phyloP scores from a whole-genome alignment of 2,113 vertebrate species.

The Eidolon helvum region DNA sequence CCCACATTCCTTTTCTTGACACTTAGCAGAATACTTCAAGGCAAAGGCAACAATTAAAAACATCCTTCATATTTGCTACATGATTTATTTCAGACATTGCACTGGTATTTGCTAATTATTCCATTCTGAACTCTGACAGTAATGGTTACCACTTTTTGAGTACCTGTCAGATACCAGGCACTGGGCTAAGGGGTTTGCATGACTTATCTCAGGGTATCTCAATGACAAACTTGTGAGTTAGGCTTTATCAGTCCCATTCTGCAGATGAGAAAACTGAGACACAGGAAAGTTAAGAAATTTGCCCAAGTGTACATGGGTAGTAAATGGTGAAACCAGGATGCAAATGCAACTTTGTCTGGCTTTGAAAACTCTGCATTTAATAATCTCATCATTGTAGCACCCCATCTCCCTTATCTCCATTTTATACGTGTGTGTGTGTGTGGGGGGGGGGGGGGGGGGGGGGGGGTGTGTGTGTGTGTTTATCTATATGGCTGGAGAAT shows the following conservation, averaged over 20 bases:
- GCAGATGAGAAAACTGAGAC: neutral
- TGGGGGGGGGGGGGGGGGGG: too few relatives aligned
- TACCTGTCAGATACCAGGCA: neutral
- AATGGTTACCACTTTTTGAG: neutral
- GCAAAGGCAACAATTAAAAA: neutral
- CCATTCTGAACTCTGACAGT: neutral
- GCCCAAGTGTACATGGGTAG: neutral
- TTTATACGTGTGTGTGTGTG: neutral
- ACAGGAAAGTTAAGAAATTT: neutral
- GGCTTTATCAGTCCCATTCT: neutral
- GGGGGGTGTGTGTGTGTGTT: neutral
- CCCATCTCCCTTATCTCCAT: neutral
- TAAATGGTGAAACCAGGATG: neutral
- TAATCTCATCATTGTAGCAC: neutral
- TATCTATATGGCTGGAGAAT: neutral
- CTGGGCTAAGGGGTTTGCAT: neutral
- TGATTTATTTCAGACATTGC: neutral
- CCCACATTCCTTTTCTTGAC: neutral
- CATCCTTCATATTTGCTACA: neutral
- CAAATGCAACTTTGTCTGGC: neutral
- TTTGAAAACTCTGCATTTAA: neutral
- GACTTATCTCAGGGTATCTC: neutral
- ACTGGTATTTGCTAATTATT: neutral
- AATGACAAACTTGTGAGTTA: neutral
- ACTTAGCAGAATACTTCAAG: neutral